Base-by-base conservation (phyloP, 2,888 invertebrate genomes). In the Pyrgus malvae region DNA sequence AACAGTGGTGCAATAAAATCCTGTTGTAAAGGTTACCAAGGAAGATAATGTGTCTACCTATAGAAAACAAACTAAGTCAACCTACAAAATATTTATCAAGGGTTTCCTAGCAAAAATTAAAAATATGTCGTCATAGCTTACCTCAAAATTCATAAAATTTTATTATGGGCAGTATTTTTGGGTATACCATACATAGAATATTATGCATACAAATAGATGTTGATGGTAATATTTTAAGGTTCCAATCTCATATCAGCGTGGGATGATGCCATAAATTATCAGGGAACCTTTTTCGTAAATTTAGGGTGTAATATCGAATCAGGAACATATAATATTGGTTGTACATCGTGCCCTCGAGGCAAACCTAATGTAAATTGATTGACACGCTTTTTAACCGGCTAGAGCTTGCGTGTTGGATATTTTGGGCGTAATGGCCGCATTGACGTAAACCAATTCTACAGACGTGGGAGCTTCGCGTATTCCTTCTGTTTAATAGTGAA, bases 391-490 rank as follows among this genome's bases (percentile, higher is more conserved):
- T 83, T 78, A 74, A 70, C 66, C 73, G 70, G 64, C 65, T 74
- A 68, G 69, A 71, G 74, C 76, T 77, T 73, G 78, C 76, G 76
- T 74, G 76, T 61, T 60, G 72, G 72, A 68, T 85, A 87, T 88
- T 86, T 85, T 73, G 66, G 80, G 76, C 76, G 75, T 77, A 78
- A 80, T 80, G 78, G 80, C 72, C 76, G 76, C 77, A 76, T 75
- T 85, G 86, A 88, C 83, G 85, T 82, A 82, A 86, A 86, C 78
- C 78, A 74, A 77, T 78, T 79, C 70, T 64, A 70, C 73, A 68
- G 76, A 78, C 80, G 80, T 80, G 78, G 78, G 80, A 80, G 78
- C 72, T 68, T 69, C 65, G 69, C 68, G 62, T 74, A 81, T 76
- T 80, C 76, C 77, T 78, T 72, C 71, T 66, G 64, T 68, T 72